Evolutionary conservation across 2,797 vertebrate genomes (phyloP).

Genomic region (Dromococcyx pavoninus): DNA sequence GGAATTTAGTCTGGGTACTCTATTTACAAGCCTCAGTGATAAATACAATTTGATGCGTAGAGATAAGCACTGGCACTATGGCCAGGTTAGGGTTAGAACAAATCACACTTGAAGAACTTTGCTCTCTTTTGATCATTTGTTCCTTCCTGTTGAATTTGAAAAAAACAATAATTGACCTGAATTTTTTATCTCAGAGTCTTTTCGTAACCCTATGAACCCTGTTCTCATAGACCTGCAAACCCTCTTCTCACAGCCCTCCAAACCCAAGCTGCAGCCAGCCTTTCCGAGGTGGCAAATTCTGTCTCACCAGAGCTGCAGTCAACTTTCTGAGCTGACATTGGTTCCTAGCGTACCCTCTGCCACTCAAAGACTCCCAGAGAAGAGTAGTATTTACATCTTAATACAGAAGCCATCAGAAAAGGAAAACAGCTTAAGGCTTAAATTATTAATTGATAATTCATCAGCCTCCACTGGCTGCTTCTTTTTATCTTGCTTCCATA

Average conservation of each 20-base stretch:
- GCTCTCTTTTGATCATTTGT: background rate
- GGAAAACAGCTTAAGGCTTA: background rate
- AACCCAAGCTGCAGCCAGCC: background rate
- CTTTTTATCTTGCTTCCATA: background rate
- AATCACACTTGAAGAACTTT: fast-evolving
- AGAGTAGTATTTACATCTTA: background rate
- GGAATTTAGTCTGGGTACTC: background rate
- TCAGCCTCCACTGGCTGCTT: background rate
- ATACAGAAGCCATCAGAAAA: background rate
- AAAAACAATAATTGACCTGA: background rate
- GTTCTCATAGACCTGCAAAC: background rate
- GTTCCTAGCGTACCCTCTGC: background rate
- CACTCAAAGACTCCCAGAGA: background rate
- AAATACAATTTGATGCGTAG: background rate
- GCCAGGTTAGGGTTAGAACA: background rate
- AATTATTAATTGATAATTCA: background rate
- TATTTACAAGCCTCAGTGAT: background rate
- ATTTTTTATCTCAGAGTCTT: background rate
- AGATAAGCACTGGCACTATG: fast-evolving
- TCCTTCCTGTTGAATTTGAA: background rate
- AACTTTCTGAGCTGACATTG: background rate
- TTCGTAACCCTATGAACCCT: background rate
- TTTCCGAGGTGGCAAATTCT: background rate
- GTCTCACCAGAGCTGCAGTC: background rate
- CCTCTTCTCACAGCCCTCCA: background rate